Base-by-base conservation (phyloP, 2,888 invertebrate genomes). In the Cistogaster globosa region DNA sequence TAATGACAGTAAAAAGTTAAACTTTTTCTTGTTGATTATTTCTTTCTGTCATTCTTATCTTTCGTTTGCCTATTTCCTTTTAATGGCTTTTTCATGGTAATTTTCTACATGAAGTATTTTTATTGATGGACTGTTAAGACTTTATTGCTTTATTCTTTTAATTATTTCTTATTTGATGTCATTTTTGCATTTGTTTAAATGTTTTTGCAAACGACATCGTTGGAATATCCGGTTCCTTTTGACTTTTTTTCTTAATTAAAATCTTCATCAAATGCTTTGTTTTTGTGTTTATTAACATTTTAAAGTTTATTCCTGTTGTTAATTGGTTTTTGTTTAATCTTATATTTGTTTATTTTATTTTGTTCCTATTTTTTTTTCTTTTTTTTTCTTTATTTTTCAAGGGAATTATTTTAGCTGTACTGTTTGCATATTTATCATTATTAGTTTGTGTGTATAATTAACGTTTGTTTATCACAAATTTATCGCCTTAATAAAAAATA, bases 91-190 rank as follows among this genome's bases (percentile, higher is more conserved):
- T 65, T 63, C 55, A 55, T 69, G 55, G 55, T 32, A 42, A 62
- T 62, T 69, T 78, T 69, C 53, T 42, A 63, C 38, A 45, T 69
- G 62, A 68, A 62, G 69, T 51, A 20, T 36, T 65, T 71, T 16
- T 16, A 53, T 57, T 55, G 53, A 26, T 18, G 65, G 42, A 76
- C 18, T 45, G 71, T 53, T 53, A 55, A 32, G 18, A 53, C 53
- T 0, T 20, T 57, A 42, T 18, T 32, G 18, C 22, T 45, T 58
- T 57, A 22, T 45, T 45, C 1, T 42, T 45, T 22, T 6, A n/a
- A 57, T 69, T 55, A 38, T 55, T 6, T 8, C 18, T 53, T 32
- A 12, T 53, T 42, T 16, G n/a, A 14, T 14, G 42, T 4, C 6
- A 26, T 32, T 45, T 58, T 6, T 16, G 5, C 3, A 2, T 9